Evolutionary conservation across 2,888 invertebrate genomes (phyloP).

Genomic region (Phyllotreta cruciferae): DNA sequence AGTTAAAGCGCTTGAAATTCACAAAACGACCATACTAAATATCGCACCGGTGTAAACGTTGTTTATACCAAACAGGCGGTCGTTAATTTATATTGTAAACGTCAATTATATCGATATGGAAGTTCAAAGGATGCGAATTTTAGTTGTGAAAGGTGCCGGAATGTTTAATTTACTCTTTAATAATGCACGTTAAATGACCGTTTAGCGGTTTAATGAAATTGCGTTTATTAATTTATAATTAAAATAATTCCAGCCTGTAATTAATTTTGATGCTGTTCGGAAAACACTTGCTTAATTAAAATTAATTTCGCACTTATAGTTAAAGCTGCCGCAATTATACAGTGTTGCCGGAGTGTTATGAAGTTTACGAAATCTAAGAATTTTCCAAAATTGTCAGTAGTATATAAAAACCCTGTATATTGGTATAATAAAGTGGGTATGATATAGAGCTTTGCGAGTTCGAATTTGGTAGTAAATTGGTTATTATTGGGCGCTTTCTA

Average conservation of each 20-base stretch:
- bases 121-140: slow-evolving; percentile 23
- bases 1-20: neutral
- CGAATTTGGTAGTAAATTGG: too few species aligned
- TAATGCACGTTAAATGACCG: slow-evolving; percentile 19
- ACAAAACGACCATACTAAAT: too few species aligned
- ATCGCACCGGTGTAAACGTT: too few species aligned
- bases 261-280: neutral
- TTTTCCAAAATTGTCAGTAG: too few species aligned
- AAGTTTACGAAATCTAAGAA: too few species aligned
- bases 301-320: too few species aligned
- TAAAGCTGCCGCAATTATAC: too few species aligned
- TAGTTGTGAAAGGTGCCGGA: slow-evolving; percentile 13
- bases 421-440: too few species aligned
- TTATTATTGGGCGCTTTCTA: too few species aligned
- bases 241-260: neutral
- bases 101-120: slow-evolving; percentile 4
- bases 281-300: neutral
- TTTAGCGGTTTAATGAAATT: slow-evolving; percentile 14
- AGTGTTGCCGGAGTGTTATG: too few species aligned
- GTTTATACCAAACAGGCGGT: neutral
- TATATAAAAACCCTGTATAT: too few species aligned
- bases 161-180: slow-evolving; percentile 22
- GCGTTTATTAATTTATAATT: slow-evolving; percentile 15
- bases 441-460: too few species aligned
- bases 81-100: neutral